Base-by-base conservation (phyloP, 2,888 invertebrate species). In the Minunthozetes semirufus region DNA sequence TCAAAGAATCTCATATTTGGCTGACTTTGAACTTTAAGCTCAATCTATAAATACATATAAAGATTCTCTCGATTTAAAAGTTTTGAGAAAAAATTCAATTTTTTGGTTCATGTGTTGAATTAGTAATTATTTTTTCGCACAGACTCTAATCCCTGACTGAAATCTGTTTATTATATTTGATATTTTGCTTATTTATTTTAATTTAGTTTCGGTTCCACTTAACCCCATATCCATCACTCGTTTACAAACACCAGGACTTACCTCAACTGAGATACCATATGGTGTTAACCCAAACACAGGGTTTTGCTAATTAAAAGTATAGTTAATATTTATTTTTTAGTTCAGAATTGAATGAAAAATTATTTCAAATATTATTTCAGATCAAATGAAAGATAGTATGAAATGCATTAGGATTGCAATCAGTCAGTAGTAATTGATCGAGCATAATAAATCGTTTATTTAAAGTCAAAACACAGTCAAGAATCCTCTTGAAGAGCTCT, bases 11-110 rank as follows among this genome's bases (percentile, higher is more conserved):
- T 70, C 25, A 46, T 70, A 48, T 25, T 46, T 70, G 70, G 48
- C 70, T 70, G 70, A 70, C 70, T 70, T 70, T 70, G 70, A 70
- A 70, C 70, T 46, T 38, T 27, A 42, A 42, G 42, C 42, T 11
- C 42, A 42, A 42, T 42, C 42, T 1, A 6, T 4, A 13, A 42
- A 42, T 42, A 4, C 42, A 42, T 42, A 42, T 11, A 42, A 50
- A 50, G 11, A 19, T 50, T 50, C 2, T 50, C 50, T 50, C 11
- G 25, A 8, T 56, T 56, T 56, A 22, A 1, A 22, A 56, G 19
- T 19, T 27, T 27, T 56, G 56, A 29, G 27, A 1, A 59, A 29
- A 27, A 29, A 29, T 59, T 27, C 22, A 27, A 59, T 59, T 9
- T 27, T 27, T 17, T 27, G 15, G 15, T 27, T 59, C 56, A 56